phyloP scores from a whole-genome alignment of 2,113 vertebrate genomes.

The Semicossyphus pulcher region DNA sequence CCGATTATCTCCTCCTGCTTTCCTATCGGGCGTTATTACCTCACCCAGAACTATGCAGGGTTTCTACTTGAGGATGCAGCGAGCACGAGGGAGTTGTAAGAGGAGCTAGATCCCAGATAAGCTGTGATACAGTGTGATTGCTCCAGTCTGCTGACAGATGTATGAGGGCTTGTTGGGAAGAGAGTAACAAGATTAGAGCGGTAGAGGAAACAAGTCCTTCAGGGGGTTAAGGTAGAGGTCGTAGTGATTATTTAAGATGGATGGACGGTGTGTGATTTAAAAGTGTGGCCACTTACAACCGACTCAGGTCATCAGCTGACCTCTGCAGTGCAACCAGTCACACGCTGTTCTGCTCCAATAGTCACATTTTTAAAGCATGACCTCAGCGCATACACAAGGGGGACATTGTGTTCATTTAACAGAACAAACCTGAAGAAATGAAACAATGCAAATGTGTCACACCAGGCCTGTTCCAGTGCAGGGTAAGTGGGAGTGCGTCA shows the following conservation, averaged over 20 bases:
- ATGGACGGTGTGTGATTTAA: background rate
- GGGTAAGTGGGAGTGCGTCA: background rate
- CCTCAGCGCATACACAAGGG: background rate
- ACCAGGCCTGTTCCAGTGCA: background rate
- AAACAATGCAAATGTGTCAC: background rate
- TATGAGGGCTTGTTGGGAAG: background rate
- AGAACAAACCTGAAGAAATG: background rate
- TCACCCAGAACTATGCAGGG: conserved; percentile 11
- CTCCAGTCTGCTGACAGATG: conserved; percentile 31
- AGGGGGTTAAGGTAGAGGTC: background rate
- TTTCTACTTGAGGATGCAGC: background rate
- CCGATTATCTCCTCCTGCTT: conserved; percentile 56
- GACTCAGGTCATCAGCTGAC: background rate
- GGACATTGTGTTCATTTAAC: background rate
- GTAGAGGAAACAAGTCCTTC: background rate
- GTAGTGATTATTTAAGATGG: background rate
- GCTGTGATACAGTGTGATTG: conserved; percentile 16
- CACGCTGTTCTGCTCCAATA: background rate
- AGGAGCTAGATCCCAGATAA: conserved; percentile 34
- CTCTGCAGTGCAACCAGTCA: background rate
- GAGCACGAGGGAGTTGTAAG: background rate
- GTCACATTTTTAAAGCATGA: background rate
- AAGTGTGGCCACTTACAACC: background rate
- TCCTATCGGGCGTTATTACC: conserved; percentile 34
- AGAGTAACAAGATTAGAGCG: background rate